phyloP scores from a whole-genome alignment of 2,888 invertebrate genomes.

The Drosophila ustulata region DNA sequence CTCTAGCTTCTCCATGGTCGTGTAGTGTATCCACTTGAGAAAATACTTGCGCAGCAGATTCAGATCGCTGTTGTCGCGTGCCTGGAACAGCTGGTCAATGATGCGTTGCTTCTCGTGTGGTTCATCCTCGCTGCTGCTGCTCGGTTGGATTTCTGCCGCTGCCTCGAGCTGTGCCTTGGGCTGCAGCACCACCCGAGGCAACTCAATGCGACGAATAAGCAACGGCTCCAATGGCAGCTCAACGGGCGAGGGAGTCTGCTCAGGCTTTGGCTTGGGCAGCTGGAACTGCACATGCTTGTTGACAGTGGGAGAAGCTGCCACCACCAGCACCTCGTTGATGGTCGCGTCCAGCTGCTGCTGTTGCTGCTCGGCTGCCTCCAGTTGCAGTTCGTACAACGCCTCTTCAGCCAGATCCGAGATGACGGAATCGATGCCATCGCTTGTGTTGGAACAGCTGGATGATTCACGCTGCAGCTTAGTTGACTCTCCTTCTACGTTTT shows the following conservation, averaged over 20 bases:
- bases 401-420: conserved; percentile 83
- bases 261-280: conserved; percentile 20
- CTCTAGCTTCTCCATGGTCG: conserved; percentile 83
- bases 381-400: conserved; percentile 77
- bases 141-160: not conserved
- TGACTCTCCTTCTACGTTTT: conserved; percentile 17
- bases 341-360: conserved; percentile 40
- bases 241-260: not conserved
- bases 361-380: conserved; percentile 78
- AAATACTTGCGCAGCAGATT: conserved; percentile 80
- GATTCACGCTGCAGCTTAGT: conserved; percentile 65
- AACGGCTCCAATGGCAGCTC: conserved; percentile 38
- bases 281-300: conserved; percentile 65
- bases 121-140: conserved; percentile 46
- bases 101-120: conserved; percentile 80
- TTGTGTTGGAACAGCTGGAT: conserved; percentile 82
- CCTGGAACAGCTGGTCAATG: conserved; percentile 79
- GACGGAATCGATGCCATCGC: conserved; percentile 82
- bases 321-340: not conserved
- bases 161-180: conserved; percentile 28
- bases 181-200: conserved; percentile 64
- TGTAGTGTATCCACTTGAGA: conserved; percentile 83
- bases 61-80: conserved; percentile 52
- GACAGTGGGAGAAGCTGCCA: conserved; percentile 5
- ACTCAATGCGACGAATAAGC: conserved; percentile 68